phyloP scores from a whole-genome alignment of 2,888 invertebrate species.

The Clepsis dumicolana region DNA sequence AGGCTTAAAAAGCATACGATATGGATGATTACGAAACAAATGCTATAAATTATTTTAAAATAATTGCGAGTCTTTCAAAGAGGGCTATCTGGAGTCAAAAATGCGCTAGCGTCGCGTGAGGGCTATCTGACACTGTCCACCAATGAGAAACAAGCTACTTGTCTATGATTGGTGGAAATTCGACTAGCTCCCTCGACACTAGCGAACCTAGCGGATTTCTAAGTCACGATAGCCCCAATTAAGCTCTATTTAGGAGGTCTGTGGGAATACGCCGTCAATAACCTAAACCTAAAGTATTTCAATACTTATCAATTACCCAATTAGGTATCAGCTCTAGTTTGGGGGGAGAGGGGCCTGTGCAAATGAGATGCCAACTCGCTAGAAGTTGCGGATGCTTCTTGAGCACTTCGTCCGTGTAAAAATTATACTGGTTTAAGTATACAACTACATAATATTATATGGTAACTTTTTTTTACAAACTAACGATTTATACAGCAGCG shows the following conservation, averaged over 20 bases:
- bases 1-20: background rate
- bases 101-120: too few species aligned
- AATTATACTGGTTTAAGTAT: background rate
- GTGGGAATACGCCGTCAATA: background rate
- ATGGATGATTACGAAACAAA: too few species aligned
- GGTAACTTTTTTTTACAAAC: conserved; percentile 29
- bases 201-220: too few species aligned
- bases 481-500: background rate
- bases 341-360: too few species aligned
- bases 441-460: conserved; percentile 17
- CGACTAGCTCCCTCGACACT: too few species aligned
- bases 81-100: too few species aligned
- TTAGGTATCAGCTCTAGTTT: background rate
- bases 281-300: background rate
- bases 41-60: too few species aligned
- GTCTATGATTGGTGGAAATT: too few species aligned
- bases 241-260: background rate
- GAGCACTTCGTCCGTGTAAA: background rate
- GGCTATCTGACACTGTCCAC: too few species aligned
- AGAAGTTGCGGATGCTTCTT: background rate
- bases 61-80: too few species aligned
- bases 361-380: background rate
- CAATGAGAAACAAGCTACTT: too few species aligned
- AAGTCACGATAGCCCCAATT: too few species aligned
- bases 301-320: background rate